Evolutionary conservation across 2,888 invertebrate genomes (phyloP).

Genomic region (Lasioglossum lativentre): DNA sequence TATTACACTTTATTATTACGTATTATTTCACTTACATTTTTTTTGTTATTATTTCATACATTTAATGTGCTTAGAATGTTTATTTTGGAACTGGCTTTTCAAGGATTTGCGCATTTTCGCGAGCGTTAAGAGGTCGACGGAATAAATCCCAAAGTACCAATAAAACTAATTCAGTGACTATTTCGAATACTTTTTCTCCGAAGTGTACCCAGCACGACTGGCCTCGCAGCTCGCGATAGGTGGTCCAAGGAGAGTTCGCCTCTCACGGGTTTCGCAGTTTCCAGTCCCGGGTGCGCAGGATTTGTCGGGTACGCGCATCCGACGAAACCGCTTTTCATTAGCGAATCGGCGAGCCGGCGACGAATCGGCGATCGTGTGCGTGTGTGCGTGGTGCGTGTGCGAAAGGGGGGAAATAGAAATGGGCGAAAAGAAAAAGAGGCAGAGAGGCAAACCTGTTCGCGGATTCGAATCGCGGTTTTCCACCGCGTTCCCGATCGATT

Average conservation of each 20-base stretch:
- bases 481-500: constrained; percentile 46
- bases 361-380: neutral
- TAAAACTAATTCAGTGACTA: neutral
- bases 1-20: no score
- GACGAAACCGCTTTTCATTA: constrained; percentile 32
- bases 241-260: constrained; percentile 27
- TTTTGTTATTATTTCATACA: no score
- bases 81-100: no score
- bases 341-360: neutral
- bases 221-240: constrained; percentile 16
- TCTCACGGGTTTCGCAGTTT: constrained; percentile 36
- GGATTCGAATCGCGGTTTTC: constrained; percentile 52
- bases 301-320: constrained; percentile 13
- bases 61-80: no score
- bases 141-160: no score
- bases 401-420: neutral
- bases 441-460: constrained; percentile 50
- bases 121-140: no score
- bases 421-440: constrained; percentile 23
- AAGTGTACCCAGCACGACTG: neutral
- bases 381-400: no score
- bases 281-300: constrained; percentile 5
- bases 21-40: no score
- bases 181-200: constrained; percentile 6
- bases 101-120: no score